phyloP scores from a whole-genome alignment of 2,888 invertebrate genomes.

The Dexiosoma caninum region DNA sequence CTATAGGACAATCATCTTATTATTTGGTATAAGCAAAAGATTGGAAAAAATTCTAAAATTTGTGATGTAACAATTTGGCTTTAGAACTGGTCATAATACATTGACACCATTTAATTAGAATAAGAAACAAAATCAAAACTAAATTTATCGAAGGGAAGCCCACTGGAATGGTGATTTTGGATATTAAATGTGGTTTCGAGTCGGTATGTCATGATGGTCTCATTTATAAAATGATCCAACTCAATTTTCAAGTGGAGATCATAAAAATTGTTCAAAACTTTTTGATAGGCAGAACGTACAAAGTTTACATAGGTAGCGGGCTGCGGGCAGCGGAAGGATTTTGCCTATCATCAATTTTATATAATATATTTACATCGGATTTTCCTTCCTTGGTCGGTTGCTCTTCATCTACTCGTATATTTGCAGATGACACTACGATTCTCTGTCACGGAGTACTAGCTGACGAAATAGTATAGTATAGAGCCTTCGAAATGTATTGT shows the following conservation, averaged over 20 bases:
- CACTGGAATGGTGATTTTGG: too few relatives aligned
- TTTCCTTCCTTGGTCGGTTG: not conserved
- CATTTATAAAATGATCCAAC: not conserved
- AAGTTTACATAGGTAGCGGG: not conserved
- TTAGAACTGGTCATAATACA: too few relatives aligned
- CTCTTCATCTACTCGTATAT: too few relatives aligned
- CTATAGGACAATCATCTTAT: too few relatives aligned
- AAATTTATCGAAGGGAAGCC: too few relatives aligned
- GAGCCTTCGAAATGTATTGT: not conserved
- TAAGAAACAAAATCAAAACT: too few relatives aligned
- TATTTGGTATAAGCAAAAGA: too few relatives aligned
- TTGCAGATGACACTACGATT: not conserved
- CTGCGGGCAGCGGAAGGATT: too few relatives aligned
- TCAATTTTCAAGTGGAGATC: not conserved
- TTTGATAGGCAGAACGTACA: not conserved
- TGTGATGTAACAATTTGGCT: too few relatives aligned
- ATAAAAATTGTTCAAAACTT: too few relatives aligned
- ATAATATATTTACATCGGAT: not conserved
- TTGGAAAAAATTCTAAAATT: too few relatives aligned
- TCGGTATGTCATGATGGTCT: not conserved
- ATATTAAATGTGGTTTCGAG: not conserved
- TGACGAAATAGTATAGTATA: not conserved
- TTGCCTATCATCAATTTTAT: not conserved
- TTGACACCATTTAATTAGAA: too few relatives aligned
- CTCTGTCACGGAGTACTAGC: not conserved